Base-by-base conservation (phyloP, 2,888 invertebrate species). In the Deroplatys truncata region DNA sequence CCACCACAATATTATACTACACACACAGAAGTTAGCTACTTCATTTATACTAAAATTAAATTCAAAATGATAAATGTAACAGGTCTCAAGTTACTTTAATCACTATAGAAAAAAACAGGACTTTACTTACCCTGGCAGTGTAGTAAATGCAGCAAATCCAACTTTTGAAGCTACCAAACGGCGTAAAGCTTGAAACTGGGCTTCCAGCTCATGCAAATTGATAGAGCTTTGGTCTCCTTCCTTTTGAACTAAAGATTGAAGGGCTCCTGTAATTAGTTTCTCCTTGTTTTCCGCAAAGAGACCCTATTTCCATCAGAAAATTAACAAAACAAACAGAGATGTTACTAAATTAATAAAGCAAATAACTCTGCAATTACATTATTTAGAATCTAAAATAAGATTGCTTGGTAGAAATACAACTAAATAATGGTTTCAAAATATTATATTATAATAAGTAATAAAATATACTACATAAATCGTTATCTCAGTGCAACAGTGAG, bases 231-330 rank as follows among this genome's bases (percentile, higher is more conserved):
- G 95, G 92, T 96, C 96, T 16, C 94, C 93, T 91, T 96, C 97
- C 94, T 96, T 97, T 91, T 95, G 96, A 2, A 98, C 96, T 56
- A 99, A 94, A 0, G 98, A 96, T 92, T 96, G 96, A 91, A 99
- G 93, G n/a, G 99, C 98, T 72, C 96, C 97, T 82, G 97, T 96
- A 91, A 99, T 99, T 91, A 99, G 94, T 94, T 98, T 98, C 94
- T 99, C 99, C 93, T 99, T 99, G 94, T 99, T 99, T 94, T 99
- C 98, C 15, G 98, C 97, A 95, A 99, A 99, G 91, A 99, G 95
- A 91, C 98, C 98, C 98, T 99, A 94, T 82, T 72, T 72, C 7
- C 7, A 94, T 94, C 5, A 56, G 2, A 43, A 93, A 91, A 56
- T 56, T 72, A 72, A 72, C 56, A 91, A 90, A 89, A 90, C 88